These are phyloP conservation scores for Palloptera scutellata DNA, from an alignment of 2,888 invertebrate species.

Conservation along the genomic window DNA sequence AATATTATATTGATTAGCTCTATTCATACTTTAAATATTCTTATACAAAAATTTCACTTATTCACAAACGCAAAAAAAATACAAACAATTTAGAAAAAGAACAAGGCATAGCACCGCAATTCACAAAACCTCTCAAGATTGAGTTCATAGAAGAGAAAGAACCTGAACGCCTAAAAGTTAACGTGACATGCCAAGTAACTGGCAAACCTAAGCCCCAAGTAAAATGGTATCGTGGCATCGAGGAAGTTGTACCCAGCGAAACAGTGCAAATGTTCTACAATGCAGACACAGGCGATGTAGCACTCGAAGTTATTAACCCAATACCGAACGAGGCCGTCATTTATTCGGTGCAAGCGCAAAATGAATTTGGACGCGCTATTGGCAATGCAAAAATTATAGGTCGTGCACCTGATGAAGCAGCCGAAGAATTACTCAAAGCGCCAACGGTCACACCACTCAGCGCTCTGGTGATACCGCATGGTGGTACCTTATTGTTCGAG, in stretches of 20 bases:
- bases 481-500: constrained; percentile 73
- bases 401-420: constrained; percentile 59
- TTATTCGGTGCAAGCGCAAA: constrained; percentile 76
- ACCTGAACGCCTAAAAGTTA: constrained; percentile 69
- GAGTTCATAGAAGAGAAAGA: constrained; percentile 67
- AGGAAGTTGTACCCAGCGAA: constrained; percentile 70
- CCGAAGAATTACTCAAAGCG: constrained; percentile 67
- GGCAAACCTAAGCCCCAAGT: constrained; percentile 76
- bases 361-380: constrained; percentile 76
- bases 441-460: constrained; percentile 83
- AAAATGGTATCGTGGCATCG: constrained; percentile 73
- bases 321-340: constrained; percentile 73
- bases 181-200: constrained; percentile 73
- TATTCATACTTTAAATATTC: too few relatives aligned
- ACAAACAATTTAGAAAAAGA: constrained; percentile 71
- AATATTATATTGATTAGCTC: too few relatives aligned
- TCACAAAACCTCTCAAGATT: constrained; percentile 73
- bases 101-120: constrained; percentile 73
- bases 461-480: constrained; percentile 76
- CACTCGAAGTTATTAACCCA: constrained; percentile 72
- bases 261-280: constrained; percentile 69
- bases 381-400: constrained; percentile 77
- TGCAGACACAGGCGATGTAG: constrained; percentile 71
- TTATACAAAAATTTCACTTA: constrained; percentile 24
- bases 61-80: constrained; percentile 37